Conservation (phyloP, 1,140 invertebrate species). For the Oncopodura yosiiana region DNA sequence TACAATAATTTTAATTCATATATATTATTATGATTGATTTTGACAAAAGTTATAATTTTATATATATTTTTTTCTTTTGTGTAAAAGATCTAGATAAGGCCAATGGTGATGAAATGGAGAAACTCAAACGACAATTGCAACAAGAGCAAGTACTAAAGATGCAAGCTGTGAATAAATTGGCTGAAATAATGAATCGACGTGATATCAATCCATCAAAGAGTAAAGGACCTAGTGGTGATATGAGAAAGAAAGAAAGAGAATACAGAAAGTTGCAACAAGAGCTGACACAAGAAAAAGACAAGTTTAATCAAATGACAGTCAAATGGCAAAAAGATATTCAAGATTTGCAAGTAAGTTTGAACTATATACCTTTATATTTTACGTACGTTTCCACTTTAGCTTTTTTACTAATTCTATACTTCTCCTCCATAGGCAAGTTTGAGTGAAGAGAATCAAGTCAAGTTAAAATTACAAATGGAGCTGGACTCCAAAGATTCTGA, state of each 20-base stretch:
- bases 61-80: slow-evolving; percentile 20
- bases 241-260: slow-evolving; percentile 89
- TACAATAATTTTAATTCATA: neutral
- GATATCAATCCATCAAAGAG: slow-evolving; percentile 42
- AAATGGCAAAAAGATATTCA: slow-evolving; percentile 73
- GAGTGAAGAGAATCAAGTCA: slow-evolving; percentile 56
- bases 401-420: too few species aligned
- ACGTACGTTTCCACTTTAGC: too few species aligned
- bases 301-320: slow-evolving; percentile 73
- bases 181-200: slow-evolving; percentile 83
- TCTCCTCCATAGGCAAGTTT: too few species aligned
- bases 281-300: slow-evolving; percentile 72
- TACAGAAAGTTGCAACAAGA: slow-evolving; percentile 90
- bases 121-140: slow-evolving; percentile 72
- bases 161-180: slow-evolving; percentile 91
- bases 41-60: neutral
- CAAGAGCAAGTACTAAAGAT: slow-evolving; percentile 79
- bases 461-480: slow-evolving; percentile 82
- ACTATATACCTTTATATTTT: too few species aligned
- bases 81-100: slow-evolving; percentile 41
- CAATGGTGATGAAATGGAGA: slow-evolving; percentile 57
- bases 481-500: slow-evolving; percentile 91
- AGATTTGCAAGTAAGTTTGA: slow-evolving; percentile 71
- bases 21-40: neutral
- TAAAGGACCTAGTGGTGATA: slow-evolving; percentile 50